phyloP scores from a whole-genome alignment of 2,888 invertebrate species.

The Uropetala carovei region DNA sequence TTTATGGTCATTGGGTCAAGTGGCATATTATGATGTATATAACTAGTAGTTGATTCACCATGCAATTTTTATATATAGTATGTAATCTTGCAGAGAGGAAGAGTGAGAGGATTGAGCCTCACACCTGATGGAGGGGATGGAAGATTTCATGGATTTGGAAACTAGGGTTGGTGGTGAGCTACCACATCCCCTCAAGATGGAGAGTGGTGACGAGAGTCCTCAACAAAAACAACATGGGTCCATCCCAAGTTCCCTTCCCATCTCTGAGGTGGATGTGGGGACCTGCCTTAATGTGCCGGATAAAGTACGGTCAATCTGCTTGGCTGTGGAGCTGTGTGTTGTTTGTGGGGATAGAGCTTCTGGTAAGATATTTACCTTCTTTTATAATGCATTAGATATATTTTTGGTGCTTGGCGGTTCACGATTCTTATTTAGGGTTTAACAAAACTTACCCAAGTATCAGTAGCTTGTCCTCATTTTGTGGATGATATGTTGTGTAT shows the following conservation, averaged over 20 bases:
- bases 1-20: not conserved
- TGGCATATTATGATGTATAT: not conserved
- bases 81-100: not conserved
- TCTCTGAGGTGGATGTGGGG: constrained; percentile 39
- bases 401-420: not conserved
- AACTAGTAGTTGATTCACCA: too few species aligned
- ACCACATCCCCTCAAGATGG: constrained; percentile 56
- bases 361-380: constrained; percentile 74
- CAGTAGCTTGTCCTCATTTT: too few species aligned
- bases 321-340: constrained; percentile 91
- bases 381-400: not conserved
- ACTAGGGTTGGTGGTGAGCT: constrained; percentile 44
- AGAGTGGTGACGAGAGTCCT: constrained; percentile 58
- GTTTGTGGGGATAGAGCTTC: constrained; percentile 98
- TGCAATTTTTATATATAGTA: too few species aligned
- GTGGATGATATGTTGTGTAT: too few species aligned
- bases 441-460: not conserved
- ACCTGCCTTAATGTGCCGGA: constrained; percentile 67
- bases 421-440: not conserved
- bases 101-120: constrained; percentile 37
- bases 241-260: constrained; percentile 49
- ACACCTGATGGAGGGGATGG: constrained; percentile 54
- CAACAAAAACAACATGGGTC: constrained; percentile 53
- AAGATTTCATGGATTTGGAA: constrained; percentile 54
- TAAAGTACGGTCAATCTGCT: constrained; percentile 75